Conservation (phyloP, 2,888 invertebrate species). For the Merodon equestris region DNA sequence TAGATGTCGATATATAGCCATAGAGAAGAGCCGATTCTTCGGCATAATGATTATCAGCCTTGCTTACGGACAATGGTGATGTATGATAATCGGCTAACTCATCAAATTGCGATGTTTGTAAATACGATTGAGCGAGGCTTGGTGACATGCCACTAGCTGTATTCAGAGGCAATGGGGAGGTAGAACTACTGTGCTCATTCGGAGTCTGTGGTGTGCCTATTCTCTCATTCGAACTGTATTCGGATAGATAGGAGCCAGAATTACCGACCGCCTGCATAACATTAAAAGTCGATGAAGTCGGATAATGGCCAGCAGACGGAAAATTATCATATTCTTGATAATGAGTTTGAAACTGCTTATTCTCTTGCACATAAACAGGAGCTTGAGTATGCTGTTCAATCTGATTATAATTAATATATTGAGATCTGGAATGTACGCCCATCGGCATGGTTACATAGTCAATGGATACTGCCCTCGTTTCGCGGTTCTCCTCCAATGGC, state of each 20-base stretch:
- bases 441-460: constrained; percentile 81
- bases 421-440: constrained; percentile 76
- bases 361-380: constrained; percentile 65
- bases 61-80: constrained; percentile 83
- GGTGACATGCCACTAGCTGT: constrained; percentile 77
- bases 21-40: constrained; percentile 83
- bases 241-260: constrained; percentile 70
- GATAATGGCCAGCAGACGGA: constrained; percentile 78
- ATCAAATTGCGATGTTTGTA: constrained; percentile 78
- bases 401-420: constrained; percentile 79
- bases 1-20: constrained; percentile 84
- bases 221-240: constrained; percentile 77
- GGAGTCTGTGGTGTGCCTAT: constrained; percentile 81
- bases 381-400: constrained; percentile 71
- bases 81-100: constrained; percentile 81
- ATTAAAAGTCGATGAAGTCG: constrained; percentile 74
- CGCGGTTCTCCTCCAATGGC: constrained; percentile 80
- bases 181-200: constrained; percentile 81
- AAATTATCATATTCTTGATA: constrained; percentile 83
- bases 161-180: constrained; percentile 80
- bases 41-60: constrained; percentile 83
- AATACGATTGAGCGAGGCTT: constrained; percentile 74
- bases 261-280: constrained; percentile 70
- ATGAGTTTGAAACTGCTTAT: constrained; percentile 77
- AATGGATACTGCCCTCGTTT: constrained; percentile 80